Conservation (phyloP, 2,888 invertebrate species). For the Zootermopsis nevadensis region DNA sequence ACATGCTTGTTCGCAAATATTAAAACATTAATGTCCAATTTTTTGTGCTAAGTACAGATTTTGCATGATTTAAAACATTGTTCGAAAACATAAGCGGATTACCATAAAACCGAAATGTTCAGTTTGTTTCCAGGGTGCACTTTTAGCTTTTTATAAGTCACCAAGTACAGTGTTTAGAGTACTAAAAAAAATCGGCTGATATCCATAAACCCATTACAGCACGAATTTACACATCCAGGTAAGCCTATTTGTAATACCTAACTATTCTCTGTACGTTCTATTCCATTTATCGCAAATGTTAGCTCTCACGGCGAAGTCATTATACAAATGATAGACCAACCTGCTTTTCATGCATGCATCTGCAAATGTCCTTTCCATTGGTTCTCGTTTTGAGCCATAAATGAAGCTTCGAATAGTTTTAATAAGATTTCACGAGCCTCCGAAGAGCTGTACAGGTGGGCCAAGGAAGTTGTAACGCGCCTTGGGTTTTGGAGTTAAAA, state of each 20-base stretch:
- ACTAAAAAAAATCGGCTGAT: slow-evolving; percentile 16
- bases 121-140: slow-evolving; percentile 6
- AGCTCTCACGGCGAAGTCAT: background rate
- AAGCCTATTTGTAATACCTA: background rate
- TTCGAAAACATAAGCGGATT: slow-evolving; percentile 29
- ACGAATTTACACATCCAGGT: background rate
- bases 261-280: background rate
- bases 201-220: slow-evolving; percentile 37
- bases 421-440: background rate
- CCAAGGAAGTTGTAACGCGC: no score
- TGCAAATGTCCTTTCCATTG: background rate
- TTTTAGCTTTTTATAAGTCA: slow-evolving; percentile 19
- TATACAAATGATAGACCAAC: background rate
- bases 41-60: slow-evolving; percentile 37
- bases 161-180: background rate
- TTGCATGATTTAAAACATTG: slow-evolving; percentile 34
- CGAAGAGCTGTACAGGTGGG: no score
- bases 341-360: background rate
- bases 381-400: background rate
- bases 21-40: slow-evolving; percentile 40
- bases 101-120: slow-evolving; percentile 28
- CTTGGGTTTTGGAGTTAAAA: no score
- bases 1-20: slow-evolving; percentile 10
- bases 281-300: slow-evolving; percentile 17
- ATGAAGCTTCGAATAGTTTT: background rate